These are phyloP conservation scores for Dolichomitus sp. DNA, from an alignment of 2,888 invertebrate genomes.

Conservation along the genomic window DNA sequence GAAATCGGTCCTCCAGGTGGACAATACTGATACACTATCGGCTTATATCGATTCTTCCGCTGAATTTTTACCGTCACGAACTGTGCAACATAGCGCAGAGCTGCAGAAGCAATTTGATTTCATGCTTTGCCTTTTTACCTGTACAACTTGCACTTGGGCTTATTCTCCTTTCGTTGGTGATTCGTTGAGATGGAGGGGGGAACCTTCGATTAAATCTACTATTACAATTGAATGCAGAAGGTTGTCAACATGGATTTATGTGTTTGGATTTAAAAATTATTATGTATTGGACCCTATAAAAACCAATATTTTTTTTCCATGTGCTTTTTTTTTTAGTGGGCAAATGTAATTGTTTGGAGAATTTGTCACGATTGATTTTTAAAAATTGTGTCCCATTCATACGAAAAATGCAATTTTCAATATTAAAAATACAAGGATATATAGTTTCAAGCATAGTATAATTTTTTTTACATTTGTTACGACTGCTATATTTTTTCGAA, in stretches of 20 bases:
- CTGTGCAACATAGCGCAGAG: no score
- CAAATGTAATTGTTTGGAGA: neutral
- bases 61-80: no score
- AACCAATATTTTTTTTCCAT: no score
- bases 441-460: neutral
- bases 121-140: conserved; percentile 22
- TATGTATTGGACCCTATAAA: neutral
- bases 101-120: no score
- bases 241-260: neutral
- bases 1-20: no score
- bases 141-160: neutral
- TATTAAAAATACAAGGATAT: neutral
- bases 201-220: neutral
- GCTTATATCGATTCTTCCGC: no score
- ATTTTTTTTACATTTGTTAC: neutral
- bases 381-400: neutral
- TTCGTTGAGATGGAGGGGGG: neutral
- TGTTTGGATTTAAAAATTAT: neutral
- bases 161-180: neutral
- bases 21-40: no score
- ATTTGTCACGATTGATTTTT: neutral
- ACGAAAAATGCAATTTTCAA: neutral
- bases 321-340: neutral
- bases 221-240: neutral
- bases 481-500: neutral